These are phyloP conservation scores for Tragelaphus eurycerus DNA, from an alignment of 2,797 vertebrate species.

Conservation along the genomic window DNA sequence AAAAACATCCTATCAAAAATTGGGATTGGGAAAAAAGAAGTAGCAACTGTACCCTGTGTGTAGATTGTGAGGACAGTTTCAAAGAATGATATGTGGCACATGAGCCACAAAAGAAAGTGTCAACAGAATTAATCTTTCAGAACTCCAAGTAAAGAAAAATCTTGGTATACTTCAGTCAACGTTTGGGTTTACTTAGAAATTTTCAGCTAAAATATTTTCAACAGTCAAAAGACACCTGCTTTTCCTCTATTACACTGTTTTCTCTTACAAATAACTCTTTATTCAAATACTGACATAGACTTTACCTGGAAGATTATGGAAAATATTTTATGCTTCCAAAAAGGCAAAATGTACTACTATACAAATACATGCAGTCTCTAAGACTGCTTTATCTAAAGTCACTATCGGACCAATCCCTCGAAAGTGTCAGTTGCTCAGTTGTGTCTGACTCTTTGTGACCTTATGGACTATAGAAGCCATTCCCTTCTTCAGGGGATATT, in stretches of 20 bases:
- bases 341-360: background rate
- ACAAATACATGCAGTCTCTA: background rate
- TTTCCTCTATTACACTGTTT: background rate
- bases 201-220: background rate
- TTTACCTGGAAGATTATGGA: background rate
- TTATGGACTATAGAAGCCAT: background rate
- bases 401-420: background rate
- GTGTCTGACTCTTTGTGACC: background rate
- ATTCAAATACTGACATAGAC: background rate
- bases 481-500: background rate
- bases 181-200: background rate
- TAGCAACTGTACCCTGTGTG: background rate
- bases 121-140: background rate
- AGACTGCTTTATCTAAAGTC: background rate
- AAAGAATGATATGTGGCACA: background rate
- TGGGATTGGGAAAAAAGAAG: background rate
- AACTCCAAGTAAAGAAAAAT: background rate
- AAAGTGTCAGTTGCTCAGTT: background rate
- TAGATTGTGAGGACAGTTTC: background rate
- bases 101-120: background rate
- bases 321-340: background rate
- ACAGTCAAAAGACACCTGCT: background rate
- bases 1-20: background rate
- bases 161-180: background rate
- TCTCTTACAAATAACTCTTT: background rate